Percentiles rank a stretch among this genome's conserved stretches.
Evolutionary conservation across 1,140 invertebrate genomes (phyloP).

Genomic region (Oedothorax gibbosus): DNA sequence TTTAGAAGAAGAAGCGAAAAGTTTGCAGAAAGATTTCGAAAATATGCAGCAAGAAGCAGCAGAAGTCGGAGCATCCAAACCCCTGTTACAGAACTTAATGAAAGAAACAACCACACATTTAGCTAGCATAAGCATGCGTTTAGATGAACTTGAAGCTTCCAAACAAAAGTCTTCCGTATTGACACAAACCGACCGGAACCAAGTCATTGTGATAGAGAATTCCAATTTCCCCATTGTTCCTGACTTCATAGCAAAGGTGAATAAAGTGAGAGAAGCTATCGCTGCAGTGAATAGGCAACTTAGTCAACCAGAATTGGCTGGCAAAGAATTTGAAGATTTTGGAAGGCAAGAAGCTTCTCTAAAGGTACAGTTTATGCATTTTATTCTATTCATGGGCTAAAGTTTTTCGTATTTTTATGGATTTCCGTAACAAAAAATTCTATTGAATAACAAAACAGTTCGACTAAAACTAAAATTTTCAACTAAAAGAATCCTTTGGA

Average conservation of each 20-base stretch:
- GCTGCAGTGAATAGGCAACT: slow-evolving; percentile 73
- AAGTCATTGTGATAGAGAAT: slow-evolving; percentile 31
- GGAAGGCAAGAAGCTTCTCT: slow-evolving; percentile 74
- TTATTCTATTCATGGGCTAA: neutral
- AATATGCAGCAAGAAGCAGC: slow-evolving; percentile 43
- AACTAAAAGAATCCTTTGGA: too few species aligned
- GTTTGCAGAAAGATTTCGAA: slow-evolving; percentile 43
- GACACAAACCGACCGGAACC: slow-evolving; percentile 57
- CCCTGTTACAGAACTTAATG: slow-evolving; percentile 35
- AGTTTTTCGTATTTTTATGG: too few species aligned
- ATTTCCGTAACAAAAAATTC: too few species aligned
- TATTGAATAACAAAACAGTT: too few species aligned
- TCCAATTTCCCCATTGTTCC: slow-evolving; percentile 65
- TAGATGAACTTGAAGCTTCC: slow-evolving; percentile 43
- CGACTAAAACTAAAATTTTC: too few species aligned
- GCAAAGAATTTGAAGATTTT: slow-evolving; percentile 77
- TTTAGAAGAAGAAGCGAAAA: slow-evolving; percentile 45
- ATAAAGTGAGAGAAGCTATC: slow-evolving; percentile 74
- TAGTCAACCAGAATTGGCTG: slow-evolving; percentile 69
- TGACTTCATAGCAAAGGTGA: slow-evolving; percentile 74
- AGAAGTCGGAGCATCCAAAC: slow-evolving; percentile 38
- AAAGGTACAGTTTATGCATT: slow-evolving; percentile 66
- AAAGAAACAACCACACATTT: slow-evolving; percentile 40
- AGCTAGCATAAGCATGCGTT: slow-evolving; percentile 40
- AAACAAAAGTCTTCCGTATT: slow-evolving; percentile 41